A percentile compares a stretch with the other conserved stretches of the same genome.
Evolutionary conservation across 1,140 invertebrate species (phyloP).

Genomic region (Adoxophyes honmai): DNA sequence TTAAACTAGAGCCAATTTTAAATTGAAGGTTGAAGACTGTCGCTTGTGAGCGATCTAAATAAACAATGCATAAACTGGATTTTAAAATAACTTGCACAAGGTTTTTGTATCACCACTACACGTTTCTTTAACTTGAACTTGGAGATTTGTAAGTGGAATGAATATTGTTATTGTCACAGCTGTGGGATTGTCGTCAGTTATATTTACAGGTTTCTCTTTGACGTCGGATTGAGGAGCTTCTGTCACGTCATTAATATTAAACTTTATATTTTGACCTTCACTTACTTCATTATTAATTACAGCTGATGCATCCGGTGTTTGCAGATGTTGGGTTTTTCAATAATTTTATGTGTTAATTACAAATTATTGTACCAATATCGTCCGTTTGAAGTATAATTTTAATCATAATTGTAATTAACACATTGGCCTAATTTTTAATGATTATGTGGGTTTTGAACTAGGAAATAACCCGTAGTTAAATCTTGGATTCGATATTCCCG

Average conservation of each 20-base stretch:
- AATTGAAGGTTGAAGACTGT: constrained; percentile 31
- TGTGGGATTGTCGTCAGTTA: constrained; percentile 51
- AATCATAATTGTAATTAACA: constrained; percentile 3
- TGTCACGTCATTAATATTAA: constrained; percentile 56
- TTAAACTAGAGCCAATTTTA: constrained; percentile 10
- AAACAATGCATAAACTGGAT: constrained; percentile 51
- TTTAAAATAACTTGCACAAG: constrained; percentile 64
- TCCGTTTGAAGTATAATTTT: constrained; percentile 3
- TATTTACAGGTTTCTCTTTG: constrained; percentile 63
- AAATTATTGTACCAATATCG: constrained; percentile 14
- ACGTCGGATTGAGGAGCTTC: constrained; percentile 65
- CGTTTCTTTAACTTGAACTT: constrained; percentile 51
- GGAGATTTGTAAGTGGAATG: constrained; percentile 70
- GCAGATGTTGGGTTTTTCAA: constrained; percentile 60
- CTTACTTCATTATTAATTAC: constrained; percentile 57
- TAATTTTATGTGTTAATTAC: constrained; percentile 24
- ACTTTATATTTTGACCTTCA: constrained; percentile 39
- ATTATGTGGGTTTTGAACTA: constrained; percentile 11
- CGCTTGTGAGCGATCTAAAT: constrained; percentile 52
- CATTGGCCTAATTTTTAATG: constrained; percentile 7
- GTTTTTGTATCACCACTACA: constrained; percentile 71
- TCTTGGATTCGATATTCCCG: constrained; percentile 3
- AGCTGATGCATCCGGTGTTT: constrained; percentile 64
- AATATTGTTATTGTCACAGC: constrained; percentile 58
- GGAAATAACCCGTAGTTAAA: constrained; percentile 7